Percentiles rank a stretch among this genome's conserved stretches.
These are phyloP conservation scores for Peromyscus melanophrys DNA, from an alignment of 2,797 vertebrate species.

Conservation along the genomic window DNA sequence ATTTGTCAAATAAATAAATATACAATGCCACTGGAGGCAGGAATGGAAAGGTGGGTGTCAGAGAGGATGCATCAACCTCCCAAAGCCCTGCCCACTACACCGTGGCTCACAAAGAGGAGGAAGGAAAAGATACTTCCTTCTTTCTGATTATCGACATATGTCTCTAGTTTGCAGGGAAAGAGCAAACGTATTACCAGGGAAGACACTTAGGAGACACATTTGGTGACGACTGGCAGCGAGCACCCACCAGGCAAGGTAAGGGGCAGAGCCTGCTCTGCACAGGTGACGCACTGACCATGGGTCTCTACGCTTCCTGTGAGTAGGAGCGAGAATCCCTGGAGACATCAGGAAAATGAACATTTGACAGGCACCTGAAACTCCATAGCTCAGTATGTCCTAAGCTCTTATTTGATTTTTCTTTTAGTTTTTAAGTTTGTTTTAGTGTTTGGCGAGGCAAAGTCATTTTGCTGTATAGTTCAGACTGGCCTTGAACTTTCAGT, in stretches of 20 bases:
- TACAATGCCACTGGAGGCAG: constrained; percentile 37
- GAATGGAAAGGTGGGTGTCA: constrained; percentile 61
- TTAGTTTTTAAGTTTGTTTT: not conserved
- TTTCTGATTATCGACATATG: constrained; percentile 53
- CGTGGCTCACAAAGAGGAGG: constrained; percentile 68
- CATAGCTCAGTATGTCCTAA: not conserved
- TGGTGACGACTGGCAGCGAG: constrained; percentile 92
- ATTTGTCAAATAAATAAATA: constrained; percentile 54
- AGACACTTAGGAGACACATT: constrained; percentile 92
- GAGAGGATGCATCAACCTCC: constrained; percentile 12
- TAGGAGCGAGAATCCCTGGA: not conserved
- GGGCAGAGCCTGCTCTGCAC: not conserved
- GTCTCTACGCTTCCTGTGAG: not conserved
- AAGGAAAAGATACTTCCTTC: constrained; percentile 64
- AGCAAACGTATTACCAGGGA: constrained; percentile 97
- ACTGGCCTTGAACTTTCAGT: not conserved
- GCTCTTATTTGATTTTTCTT: not conserved
- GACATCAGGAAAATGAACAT: not conserved
- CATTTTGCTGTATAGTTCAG: not conserved
- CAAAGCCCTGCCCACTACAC: not conserved
- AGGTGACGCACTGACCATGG: not conserved
- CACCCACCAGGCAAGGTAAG: constrained; percentile 93
- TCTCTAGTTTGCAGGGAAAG: constrained; percentile 91
- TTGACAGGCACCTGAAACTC: not conserved
- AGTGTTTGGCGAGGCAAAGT: not conserved